Evolutionary conservation across 2,113 vertebrate species (phyloP), one percentile per base, ranked within the genome.

Genomic region (Perca fluviatilis): DNA sequence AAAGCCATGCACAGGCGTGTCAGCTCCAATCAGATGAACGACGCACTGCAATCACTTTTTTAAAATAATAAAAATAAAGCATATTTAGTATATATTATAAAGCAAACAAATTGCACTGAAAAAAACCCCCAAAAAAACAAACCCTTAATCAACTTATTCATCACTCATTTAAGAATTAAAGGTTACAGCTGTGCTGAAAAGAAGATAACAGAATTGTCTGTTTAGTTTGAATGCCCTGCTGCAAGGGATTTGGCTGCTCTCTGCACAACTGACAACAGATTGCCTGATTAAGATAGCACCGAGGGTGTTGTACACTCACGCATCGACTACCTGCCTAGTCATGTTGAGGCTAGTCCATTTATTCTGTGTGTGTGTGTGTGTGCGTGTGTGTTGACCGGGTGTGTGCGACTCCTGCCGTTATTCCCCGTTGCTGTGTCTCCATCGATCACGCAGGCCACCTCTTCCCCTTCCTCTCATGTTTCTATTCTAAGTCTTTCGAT

Each of bases 371-470:
- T 69, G 61, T 16, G 40, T 49, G 40, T 40, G 40, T 51, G 23
- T 69, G 61, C 25, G 30, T 16, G 40, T 51, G 23, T 65, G 33
- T 3, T 27, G 19, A 25, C 64, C 16, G 40, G 49, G n/a, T 63
- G 40, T 0, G 21, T 63, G n/a, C 1, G 3, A 10, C 51, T 27
- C 30, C 27, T 13, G 64, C 27, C 19, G 53, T 63, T 68, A 46
- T 79, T 78, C 68, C 14, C 8, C n/a, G 64, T 50, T 43, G 68
- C 51, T 51, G 50, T 68, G 70, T 60, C 63, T 66, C 36, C 33
- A 86, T 90, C 27, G 56, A 88, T 88, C 51, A 47, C 78, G 16
- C 36, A 23, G 66, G 33, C 30, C 50, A 67, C 68, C 36, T 80
- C 65, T 33, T 40, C 8, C 2, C 0, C 72, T 62, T 86, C 60